Conservation (phyloP, 2,113 vertebrate genomes). For the Psephotus haematonotus region DNA sequence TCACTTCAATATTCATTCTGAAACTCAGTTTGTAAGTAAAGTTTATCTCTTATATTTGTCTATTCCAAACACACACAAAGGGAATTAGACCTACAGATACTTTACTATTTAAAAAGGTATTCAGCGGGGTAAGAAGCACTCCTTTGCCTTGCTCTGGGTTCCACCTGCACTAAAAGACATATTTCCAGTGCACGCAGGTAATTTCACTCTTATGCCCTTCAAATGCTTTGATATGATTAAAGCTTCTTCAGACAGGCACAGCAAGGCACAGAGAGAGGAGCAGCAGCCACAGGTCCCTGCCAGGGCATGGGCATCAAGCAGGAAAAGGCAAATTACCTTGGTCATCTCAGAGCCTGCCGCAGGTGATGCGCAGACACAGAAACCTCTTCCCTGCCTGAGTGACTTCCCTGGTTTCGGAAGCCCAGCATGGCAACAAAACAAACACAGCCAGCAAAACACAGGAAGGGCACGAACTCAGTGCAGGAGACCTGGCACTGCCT, state of each 20-base stretch:
- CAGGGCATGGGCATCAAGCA: background rate
- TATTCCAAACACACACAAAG: background rate
- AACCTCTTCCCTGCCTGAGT: background rate
- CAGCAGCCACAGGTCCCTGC: background rate
- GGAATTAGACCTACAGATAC: background rate
- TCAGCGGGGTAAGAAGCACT: background rate
- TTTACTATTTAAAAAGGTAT: background rate
- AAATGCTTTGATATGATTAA: background rate
- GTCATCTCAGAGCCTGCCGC: background rate
- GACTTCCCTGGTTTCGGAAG: background rate
- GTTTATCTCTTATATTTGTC: background rate
- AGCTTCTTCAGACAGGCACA: background rate
- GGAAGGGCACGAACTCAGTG: background rate
- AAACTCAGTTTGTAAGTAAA: background rate
- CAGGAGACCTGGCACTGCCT: background rate
- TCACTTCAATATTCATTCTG: background rate
- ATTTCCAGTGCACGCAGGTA: background rate
- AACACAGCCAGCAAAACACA: background rate
- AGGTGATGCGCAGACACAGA: background rate
- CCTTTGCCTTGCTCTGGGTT: background rate
- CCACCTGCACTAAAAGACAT: background rate
- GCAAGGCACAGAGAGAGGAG: background rate
- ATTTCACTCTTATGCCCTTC: background rate
- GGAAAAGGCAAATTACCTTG: background rate
- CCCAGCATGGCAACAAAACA: fast-evolving